Conservation (phyloP, 2,888 invertebrate species). For the Shargacucullia verbasci region DNA sequence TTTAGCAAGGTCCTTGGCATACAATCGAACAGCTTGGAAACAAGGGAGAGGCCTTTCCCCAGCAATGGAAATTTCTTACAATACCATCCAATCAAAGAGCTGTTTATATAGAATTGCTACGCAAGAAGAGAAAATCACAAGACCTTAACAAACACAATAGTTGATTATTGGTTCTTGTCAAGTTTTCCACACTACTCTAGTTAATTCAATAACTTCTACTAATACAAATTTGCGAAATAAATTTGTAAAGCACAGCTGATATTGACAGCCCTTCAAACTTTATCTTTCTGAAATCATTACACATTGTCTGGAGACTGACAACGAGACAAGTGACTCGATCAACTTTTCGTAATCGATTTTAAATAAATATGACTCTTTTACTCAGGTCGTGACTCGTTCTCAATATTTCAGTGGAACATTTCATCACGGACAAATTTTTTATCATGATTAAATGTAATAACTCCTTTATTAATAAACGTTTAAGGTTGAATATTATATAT, state of each 20-base stretch:
- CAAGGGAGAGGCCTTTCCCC: no score
- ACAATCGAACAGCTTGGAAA: no score
- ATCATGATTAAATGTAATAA: slow-evolving; percentile 9
- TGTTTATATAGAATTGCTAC: neutral
- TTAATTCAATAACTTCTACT: slow-evolving; percentile 7
- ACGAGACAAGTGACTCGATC: slow-evolving; percentile 59
- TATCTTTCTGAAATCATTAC: slow-evolving; percentile 48
- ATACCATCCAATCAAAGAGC: slow-evolving; percentile 1
- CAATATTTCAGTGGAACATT: slow-evolving; percentile 60
- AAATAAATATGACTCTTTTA: slow-evolving; percentile 65
- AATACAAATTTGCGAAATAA: slow-evolving; percentile 18
- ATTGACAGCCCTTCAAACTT: slow-evolving; percentile 48
- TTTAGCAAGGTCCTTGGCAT: no score
- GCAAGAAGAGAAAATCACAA: slow-evolving; percentile 2
- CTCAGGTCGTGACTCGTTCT: slow-evolving; percentile 63
- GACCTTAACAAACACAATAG: slow-evolving; percentile 24
- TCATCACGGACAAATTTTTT: slow-evolving; percentile 59
- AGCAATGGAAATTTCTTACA: neutral
- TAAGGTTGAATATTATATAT: slow-evolving; percentile 50
- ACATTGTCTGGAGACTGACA: slow-evolving; percentile 54
- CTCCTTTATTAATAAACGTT: slow-evolving; percentile 2
- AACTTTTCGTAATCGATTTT: slow-evolving; percentile 71
- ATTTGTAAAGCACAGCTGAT: slow-evolving; percentile 35
- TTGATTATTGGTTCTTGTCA: slow-evolving; percentile 17
- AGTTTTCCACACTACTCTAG: slow-evolving; percentile 18